phyloP scores from a whole-genome alignment of 2,888 invertebrate species.

The Gerosis bhagava region DNA sequence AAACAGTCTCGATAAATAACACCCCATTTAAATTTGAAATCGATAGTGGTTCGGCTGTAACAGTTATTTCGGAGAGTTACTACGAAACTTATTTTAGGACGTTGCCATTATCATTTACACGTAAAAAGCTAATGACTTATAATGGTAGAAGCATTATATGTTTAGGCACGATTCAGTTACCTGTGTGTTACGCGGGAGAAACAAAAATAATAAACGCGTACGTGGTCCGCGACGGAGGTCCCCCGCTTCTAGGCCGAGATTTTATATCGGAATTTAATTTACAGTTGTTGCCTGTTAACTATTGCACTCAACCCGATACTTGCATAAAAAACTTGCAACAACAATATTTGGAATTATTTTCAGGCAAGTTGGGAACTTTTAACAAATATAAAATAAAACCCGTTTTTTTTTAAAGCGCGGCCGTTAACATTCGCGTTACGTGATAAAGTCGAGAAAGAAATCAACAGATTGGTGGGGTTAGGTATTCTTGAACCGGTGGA shows the following conservation, averaged over 20 bases:
- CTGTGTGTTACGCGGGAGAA: constrained; percentile 20
- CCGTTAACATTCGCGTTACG: no score
- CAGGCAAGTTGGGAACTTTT: no score
- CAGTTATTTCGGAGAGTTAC: constrained; percentile 26
- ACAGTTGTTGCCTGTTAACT: no score
- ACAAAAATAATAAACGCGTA: constrained; percentile 26
- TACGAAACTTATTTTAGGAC: constrained; percentile 28
- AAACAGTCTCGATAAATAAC: constrained; percentile 21
- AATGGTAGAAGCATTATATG: constrained; percentile 28
- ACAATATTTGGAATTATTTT: no score
- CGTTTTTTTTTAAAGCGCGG: no score
- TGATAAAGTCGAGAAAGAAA: no score
- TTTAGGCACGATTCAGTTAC: constrained; percentile 21
- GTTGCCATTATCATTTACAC: constrained; percentile 27
- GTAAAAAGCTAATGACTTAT: constrained; percentile 27
- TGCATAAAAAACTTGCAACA: no score
- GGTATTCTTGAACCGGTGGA: constrained; percentile 29
- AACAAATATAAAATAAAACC: no score
- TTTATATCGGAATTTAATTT: no score
- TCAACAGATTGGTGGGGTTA: constrained; percentile 26
- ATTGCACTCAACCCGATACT: no score
- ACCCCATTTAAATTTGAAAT: constrained; percentile 24
- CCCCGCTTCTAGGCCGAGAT: no score
- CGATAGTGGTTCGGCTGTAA: constrained; percentile 33
- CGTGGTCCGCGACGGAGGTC: constrained; percentile 34